Percentiles rank a stretch among this genome's conserved stretches.
Conservation (phyloP, 1,140 invertebrate genomes). For the Condylostylus longicornis region DNA sequence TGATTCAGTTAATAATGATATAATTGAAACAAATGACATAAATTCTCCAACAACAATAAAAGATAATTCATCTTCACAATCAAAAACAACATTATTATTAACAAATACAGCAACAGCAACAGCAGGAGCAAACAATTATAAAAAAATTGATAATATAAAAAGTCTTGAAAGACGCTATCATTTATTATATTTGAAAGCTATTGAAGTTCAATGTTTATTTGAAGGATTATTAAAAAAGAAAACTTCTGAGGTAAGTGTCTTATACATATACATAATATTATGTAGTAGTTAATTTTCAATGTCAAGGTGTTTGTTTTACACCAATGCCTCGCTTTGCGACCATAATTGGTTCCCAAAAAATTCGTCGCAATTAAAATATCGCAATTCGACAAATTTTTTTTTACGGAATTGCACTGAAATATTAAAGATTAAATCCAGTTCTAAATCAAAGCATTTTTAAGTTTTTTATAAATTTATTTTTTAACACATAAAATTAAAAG, state of each 20-base stretch:
- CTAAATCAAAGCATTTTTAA: too few species aligned
- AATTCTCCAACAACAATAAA: conserved; percentile 31
- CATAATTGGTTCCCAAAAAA: not conserved
- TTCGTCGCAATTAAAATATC: not conserved
- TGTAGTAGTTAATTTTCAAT: not conserved
- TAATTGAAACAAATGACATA: conserved; percentile 7
- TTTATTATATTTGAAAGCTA: conserved; percentile 64
- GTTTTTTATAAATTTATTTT: too few species aligned
- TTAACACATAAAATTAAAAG: too few species aligned
- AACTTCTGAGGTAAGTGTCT: conserved; percentile 24
- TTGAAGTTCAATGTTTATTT: conserved; percentile 78
- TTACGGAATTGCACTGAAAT: too few species aligned
- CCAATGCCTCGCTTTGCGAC: too few species aligned
- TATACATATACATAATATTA: not conserved
- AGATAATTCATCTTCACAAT: not conserved
- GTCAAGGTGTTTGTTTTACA: too few species aligned
- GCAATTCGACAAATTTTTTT: not conserved
- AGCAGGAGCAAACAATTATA: conserved; percentile 10
- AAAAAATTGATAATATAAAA: conserved; percentile 30
- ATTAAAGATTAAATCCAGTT: too few species aligned
- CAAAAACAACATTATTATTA: conserved; percentile 3
- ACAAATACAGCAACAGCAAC: not conserved
- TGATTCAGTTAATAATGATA: too few species aligned
- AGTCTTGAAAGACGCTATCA: conserved; percentile 75
- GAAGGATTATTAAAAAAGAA: conserved; percentile 41